Evolutionary conservation across 2,888 invertebrate genomes (phyloP).

Genomic region (Plebejus argus): DNA sequence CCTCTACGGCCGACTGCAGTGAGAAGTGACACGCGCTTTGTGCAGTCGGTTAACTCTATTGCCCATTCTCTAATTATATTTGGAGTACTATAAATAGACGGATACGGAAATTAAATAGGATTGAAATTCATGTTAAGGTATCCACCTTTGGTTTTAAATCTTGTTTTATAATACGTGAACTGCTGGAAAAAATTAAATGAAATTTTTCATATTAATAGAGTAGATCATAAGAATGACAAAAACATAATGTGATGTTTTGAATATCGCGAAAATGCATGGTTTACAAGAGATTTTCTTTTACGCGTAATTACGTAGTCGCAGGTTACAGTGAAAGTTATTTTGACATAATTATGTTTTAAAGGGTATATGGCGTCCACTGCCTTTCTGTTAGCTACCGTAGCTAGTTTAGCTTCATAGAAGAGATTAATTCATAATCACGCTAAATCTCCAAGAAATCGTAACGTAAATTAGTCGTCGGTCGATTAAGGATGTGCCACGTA

Average conservation of each 20-base stretch:
- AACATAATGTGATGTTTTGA: not conserved
- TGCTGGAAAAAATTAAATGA: not conserved
- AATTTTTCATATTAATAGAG: not conserved
- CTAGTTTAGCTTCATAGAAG: not conserved
- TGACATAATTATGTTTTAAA: not conserved
- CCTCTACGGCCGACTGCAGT: constrained; percentile 1
- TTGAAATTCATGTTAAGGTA: not conserved
- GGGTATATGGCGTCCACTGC: not conserved
- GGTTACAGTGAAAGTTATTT: not conserved
- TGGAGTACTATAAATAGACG: not conserved
- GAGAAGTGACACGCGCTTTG: constrained; percentile 12
- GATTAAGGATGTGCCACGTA: not conserved
- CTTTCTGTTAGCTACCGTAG: not conserved
- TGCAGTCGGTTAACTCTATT: not conserved
- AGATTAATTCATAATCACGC: not conserved
- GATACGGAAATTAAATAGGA: not conserved
- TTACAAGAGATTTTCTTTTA: not conserved
- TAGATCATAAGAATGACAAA: too few relatives aligned
- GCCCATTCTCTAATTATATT: not conserved
- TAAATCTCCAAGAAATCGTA: not conserved
- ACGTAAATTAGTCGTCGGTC: not conserved
- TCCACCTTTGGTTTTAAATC: too few relatives aligned
- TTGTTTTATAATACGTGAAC: not conserved
- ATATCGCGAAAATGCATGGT: not conserved
- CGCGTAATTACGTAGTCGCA: not conserved